Evolutionary conservation across 2,888 invertebrate species (phyloP), one percentile per base, ranked within the genome.

Genomic region (Venusia cambrica): DNA sequence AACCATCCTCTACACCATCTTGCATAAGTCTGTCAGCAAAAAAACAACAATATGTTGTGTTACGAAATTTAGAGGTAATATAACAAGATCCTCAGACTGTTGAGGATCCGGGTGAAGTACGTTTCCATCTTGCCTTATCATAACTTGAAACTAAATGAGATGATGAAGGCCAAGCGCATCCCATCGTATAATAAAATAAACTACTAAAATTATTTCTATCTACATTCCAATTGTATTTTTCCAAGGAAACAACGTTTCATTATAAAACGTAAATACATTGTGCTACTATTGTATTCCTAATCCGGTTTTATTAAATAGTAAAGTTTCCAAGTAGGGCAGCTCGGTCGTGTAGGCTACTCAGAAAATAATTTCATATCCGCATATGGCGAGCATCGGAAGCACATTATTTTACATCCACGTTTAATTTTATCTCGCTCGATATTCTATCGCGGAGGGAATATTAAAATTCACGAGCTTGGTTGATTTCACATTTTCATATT

Each of bases 331-430:
- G 37, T 54, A 49, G 42, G 37, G 24, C 35, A 21, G 28, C 25
- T 13, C 12, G 45, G 39, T 27, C 37, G 44, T 24, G 12, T 10
- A 46, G 44, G 20, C 26, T 21, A 39, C 27, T 30, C 34, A 38
- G 38, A 50, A 40, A 47, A 57, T 56, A 50, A 51, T 60, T 53
- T 49, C 35, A 54, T 46, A 51, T 29, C 47, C 52, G 43, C 53
- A 48, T 47, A 49, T 46, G 35, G 35, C 37, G 38, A 38, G 25
- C 34, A 45, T 45, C 13, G 39, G 28, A 29, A 38, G 36, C 16
- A 19, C 37, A 39, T 28, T 54, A 51, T 37, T 56, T 54, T 59
- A 59, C 52, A 47, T 51, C 39, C 37, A 13, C 44, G 32, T 58
- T 60, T 52, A 56, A 45, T 47, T 45, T 50, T 43, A 47, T 47